Evolutionary conservation across 2,888 invertebrate genomes (phyloP), one percentile per base, ranked within the genome.

Genomic region (Labia minor): DNA sequence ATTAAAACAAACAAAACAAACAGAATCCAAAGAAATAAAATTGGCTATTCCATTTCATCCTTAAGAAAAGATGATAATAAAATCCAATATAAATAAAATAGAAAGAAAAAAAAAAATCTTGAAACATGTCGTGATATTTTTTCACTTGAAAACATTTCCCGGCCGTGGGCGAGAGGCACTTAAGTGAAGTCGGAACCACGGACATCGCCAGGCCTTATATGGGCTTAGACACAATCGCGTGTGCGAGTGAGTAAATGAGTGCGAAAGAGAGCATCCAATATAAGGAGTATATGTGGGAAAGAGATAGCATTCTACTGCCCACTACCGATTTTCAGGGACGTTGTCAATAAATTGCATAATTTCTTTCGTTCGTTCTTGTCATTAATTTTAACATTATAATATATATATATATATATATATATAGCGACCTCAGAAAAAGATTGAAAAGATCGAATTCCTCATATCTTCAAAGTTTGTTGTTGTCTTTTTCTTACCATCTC

Each of bases 41-140:
- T 26, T 26, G 3, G 49, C 3, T 49, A 49, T 49, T 49, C 6
- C 16, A 49, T 49, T 49, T 49, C 49, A 49, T 49, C 49, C 49
- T 49, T 49, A 8, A 49, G 14, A 49, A 49, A 49, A 49, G 14
- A 49, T 49, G 49, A 49, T 49, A 49, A 49, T 49, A 16, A 49
- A n/a, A 26, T 8, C 26, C 26, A 26, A 26, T 26, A 26, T 26
- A 26, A 26, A 26, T 26, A 26, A 26, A 26, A n/a, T n/a, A n/a
- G n/a, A n/a, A n/a, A 33, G 11, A 8, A 33, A 49, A 49, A 49
- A 49, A 14, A 49, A 49, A 49, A 49, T 3, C 6, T 49, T 49
- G 49, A 49, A 49, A 49, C 49, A 49, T 49, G 49, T 49, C 49
- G 49, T 49, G 49, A 49, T 49, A 49, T 49, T 49, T 49, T 49